phyloP scores from a whole-genome alignment of 2,888 invertebrate species.

The Athripsodes cinereus region DNA sequence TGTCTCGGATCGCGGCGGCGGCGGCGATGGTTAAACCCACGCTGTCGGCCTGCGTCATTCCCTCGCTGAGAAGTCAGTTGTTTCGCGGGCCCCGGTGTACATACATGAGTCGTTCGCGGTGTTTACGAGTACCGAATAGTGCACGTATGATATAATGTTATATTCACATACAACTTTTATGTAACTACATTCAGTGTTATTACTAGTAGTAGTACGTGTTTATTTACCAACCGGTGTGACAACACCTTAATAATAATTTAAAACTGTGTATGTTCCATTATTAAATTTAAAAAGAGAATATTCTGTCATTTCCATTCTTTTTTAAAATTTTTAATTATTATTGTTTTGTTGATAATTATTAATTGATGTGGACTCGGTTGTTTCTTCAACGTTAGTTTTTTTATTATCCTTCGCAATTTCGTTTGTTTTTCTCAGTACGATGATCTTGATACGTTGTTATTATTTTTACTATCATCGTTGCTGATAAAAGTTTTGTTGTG shows the following conservation, averaged over 20 bases:
- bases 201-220: background rate
- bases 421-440: too few relatives aligned
- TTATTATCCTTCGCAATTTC: too few relatives aligned
- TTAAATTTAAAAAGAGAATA: background rate
- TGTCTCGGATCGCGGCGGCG: background rate
- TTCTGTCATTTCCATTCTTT: background rate
- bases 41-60: background rate
- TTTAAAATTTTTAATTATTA: background rate
- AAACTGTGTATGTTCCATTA: background rate
- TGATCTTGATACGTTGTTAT: too few relatives aligned
- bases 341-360: background rate
- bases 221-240: conserved; percentile 2
- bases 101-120: background rate
- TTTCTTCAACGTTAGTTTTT: too few relatives aligned
- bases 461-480: too few relatives aligned
- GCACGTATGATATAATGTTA: background rate
- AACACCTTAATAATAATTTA: conserved; percentile 1
- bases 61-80: background rate
- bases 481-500: too few relatives aligned
- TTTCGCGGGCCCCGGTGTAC: background rate
- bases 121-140: background rate
- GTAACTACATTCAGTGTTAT: background rate
- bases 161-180: background rate
- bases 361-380: background rate
- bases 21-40: background rate